Conservation (phyloP, 2,888 invertebrate species). For the Agrotis ipsilon region DNA sequence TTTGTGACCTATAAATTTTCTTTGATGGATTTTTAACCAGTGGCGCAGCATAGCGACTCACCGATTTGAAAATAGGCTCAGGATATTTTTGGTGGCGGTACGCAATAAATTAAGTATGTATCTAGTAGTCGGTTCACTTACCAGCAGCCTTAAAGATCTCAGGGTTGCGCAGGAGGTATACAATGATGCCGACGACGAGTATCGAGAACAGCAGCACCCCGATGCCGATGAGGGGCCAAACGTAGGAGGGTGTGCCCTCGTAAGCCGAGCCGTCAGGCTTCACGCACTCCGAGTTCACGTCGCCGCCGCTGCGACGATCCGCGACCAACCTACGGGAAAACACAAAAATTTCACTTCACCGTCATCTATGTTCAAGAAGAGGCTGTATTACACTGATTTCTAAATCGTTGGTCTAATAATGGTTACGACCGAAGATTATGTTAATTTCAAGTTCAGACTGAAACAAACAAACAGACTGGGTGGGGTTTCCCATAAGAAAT, state of each 20-base stretch:
- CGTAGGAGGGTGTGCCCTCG: conserved; percentile 65
- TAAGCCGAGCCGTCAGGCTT: conserved; percentile 56
- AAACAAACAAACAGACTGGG: too few species aligned
- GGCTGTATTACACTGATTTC: neutral
- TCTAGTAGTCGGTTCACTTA: conserved; percentile 9
- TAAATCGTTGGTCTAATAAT: too few species aligned
- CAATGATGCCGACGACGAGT: conserved; percentile 63
- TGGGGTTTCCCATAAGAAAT: too few species aligned
- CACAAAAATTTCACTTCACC: neutral
- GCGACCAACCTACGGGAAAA: conserved; percentile 69
- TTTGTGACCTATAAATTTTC: too few species aligned
- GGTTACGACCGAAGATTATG: too few species aligned
- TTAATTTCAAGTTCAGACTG: too few species aligned
- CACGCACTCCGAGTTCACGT: conserved; percentile 74
- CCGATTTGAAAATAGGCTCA: too few species aligned
- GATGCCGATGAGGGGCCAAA: conserved; percentile 73
- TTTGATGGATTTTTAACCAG: too few species aligned
- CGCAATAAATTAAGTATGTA: too few species aligned
- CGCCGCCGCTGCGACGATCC: conserved; percentile 65
- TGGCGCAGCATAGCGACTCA: too few species aligned
- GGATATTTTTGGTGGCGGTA: too few species aligned
- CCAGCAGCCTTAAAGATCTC: conserved; percentile 76
- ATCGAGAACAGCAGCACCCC: conserved; percentile 66
- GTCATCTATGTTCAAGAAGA: neutral
- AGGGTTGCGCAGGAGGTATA: conserved; percentile 73